Base-by-base conservation (phyloP, 2,888 invertebrate species). In the Barypeithes pellucidus region DNA sequence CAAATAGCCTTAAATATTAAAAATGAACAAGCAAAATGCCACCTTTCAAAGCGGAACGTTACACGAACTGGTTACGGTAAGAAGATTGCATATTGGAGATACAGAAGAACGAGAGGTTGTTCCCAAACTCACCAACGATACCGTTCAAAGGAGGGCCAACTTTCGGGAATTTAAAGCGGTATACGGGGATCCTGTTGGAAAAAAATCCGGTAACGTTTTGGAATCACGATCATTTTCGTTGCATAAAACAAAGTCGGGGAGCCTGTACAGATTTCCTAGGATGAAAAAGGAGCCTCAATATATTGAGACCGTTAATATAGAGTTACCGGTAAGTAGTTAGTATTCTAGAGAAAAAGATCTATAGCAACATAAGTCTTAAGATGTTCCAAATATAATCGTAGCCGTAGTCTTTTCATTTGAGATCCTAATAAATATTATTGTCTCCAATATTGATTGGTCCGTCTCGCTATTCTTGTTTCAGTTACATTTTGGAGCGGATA, bases 161-260 rank as follows among this genome's bases (percentile, higher is more conserved):
- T 75, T 75, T 33, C 18, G 63, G n/a, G 67, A 75, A 7, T 72
- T 75, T 50, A 75, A 65, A 18, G 20, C 39, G 7, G 68, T 69
- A 2, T 75, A 72, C 33, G 67, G 20, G 9, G 39, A 60, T 50
- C 36, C 47, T 7, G 0, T 33, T 8, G 7, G 29, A 4, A 33
- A 14, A 29, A 63, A n/a, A 50, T 3, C 50, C 0, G 14, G 14
- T 11, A 47, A 14, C 8, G 9, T 0, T 18, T n/a, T 1, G 11
- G 50, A 29, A 11, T 16, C 9, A 16, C 22, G 14, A 16, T 1
- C 43, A 14, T 12, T 7, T 12, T 3, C 33, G 20, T 24, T 52
- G 3, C 61, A 72, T 11, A 39, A 67, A 67, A 72, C 67, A n/a
- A 62, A 43, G 43, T 67, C 62, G 3, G 72, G 67, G 3, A 72